Conservation (phyloP, 2,113 vertebrate genomes). For the Scomber scombrus region DNA sequence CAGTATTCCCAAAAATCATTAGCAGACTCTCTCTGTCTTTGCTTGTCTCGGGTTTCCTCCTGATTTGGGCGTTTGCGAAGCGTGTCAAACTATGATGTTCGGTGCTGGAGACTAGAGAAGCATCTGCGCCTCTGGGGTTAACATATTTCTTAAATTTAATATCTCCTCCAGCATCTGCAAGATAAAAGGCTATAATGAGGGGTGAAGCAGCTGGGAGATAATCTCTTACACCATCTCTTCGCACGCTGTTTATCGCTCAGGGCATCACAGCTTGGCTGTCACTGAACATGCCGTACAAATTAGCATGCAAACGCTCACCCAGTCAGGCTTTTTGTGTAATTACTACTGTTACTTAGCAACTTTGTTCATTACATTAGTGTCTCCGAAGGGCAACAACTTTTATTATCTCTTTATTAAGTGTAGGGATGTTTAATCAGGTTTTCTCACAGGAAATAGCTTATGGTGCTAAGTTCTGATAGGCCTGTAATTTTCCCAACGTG, state of each 20-base stretch:
- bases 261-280: conserved; percentile 32
- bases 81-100: conserved; percentile 48
- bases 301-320: background rate
- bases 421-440: too few relatives aligned
- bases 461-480: too few relatives aligned
- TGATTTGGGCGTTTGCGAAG: conserved; percentile 24
- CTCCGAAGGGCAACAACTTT: background rate
- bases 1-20: conserved; percentile 61
- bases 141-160: conserved; percentile 54
- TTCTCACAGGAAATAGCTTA: too few relatives aligned
- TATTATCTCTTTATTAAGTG: background rate
- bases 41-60: conserved; percentile 43
- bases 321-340: conserved; percentile 1
- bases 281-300: conserved; percentile 52
- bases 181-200: conserved; percentile 62
- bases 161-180: conserved; percentile 45
- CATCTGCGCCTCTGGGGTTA: conserved; percentile 27
- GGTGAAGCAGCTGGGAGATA: conserved; percentile 58
- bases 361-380: conserved; percentile 2
- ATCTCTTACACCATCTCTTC: conserved; percentile 43
- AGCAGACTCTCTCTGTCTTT: conserved; percentile 30
- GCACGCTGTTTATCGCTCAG: conserved; percentile 22
- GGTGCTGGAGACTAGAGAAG: background rate
- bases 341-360: conserved; percentile 3
- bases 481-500: too few relatives aligned